Evolutionary conservation across 2,113 vertebrate species (phyloP).

Genomic region (Addax nasomaculatus): DNA sequence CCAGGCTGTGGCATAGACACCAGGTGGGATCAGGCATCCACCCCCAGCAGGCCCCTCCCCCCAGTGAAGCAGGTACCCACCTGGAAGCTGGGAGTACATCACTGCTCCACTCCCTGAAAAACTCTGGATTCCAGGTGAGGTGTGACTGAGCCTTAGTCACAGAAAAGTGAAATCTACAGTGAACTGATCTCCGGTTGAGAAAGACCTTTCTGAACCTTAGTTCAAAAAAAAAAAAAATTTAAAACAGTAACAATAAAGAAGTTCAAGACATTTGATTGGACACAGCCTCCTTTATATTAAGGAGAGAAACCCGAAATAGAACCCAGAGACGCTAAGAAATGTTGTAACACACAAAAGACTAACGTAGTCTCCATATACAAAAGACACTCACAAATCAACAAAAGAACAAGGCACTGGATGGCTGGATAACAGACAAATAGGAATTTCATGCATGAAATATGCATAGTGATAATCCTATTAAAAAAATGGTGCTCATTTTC

Average conservation of each 20-base stretch:
- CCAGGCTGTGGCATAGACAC: not conserved
- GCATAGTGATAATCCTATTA: not conserved
- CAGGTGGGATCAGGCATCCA: no score
- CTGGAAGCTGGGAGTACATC: not conserved
- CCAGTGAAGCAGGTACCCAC: accelerated
- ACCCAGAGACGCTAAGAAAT: not conserved
- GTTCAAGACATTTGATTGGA: not conserved
- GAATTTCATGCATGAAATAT: not conserved
- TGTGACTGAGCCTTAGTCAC: accelerated
- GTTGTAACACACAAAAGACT: not conserved
- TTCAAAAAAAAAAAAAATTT: not conserved
- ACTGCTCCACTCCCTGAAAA: not conserved
- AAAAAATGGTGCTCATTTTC: not conserved
- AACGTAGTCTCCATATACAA: not conserved
- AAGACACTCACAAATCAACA: not conserved
- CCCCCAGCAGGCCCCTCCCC: no score
- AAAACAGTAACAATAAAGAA: not conserved
- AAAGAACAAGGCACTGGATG: not conserved
- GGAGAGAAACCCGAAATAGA: not conserved
- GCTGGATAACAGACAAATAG: not conserved
- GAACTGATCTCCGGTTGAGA: not conserved
- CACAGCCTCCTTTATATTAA: not conserved
- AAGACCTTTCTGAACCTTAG: not conserved
- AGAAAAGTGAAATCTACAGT: not conserved
- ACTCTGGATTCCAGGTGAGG: not conserved